Conservation (phyloP, 2,113 vertebrate species). For the Colistium nudipinnis region DNA sequence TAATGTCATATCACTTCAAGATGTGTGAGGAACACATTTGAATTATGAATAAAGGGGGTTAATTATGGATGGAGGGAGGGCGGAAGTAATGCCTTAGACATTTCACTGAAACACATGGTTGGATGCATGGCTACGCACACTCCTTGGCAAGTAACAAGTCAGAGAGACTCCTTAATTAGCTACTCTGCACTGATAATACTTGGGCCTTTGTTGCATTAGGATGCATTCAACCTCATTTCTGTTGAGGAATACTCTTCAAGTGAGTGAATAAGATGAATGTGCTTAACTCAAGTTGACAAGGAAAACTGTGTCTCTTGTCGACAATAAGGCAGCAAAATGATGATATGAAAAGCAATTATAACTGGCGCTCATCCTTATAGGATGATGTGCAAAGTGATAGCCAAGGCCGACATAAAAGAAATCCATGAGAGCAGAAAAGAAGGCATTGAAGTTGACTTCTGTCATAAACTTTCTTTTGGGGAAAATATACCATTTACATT, state of each 20-base stretch:
- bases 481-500: constrained; percentile 40
- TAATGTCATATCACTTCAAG: constrained; percentile 78
- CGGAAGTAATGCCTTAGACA: constrained; percentile 68
- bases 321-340: constrained; percentile 61
- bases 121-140: constrained; percentile 54
- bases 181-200: constrained; percentile 50
- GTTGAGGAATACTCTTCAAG: constrained; percentile 47
- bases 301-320: constrained; percentile 55
- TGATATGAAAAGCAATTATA: constrained; percentile 62
- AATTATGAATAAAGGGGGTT: constrained; percentile 78
- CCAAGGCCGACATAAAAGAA: constrained; percentile 55
- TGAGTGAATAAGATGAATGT: constrained; percentile 43
- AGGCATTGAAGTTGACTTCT: constrained; percentile 47
- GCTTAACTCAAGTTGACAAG: constrained; percentile 67
- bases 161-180: constrained; percentile 69
- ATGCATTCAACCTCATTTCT: constrained; percentile 59
- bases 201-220: constrained; percentile 54
- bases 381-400: constrained; percentile 55
- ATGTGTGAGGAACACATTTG: constrained; percentile 74
- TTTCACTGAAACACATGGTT: constrained; percentile 72
- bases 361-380: constrained; percentile 50
- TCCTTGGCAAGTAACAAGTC: constrained; percentile 63
- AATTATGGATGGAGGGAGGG: constrained; percentile 78
- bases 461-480: constrained; percentile 46
- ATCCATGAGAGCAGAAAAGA: constrained; percentile 43